Conservation (phyloP, 2,113 vertebrate species). For the Poeciliopsis retropinna region DNA sequence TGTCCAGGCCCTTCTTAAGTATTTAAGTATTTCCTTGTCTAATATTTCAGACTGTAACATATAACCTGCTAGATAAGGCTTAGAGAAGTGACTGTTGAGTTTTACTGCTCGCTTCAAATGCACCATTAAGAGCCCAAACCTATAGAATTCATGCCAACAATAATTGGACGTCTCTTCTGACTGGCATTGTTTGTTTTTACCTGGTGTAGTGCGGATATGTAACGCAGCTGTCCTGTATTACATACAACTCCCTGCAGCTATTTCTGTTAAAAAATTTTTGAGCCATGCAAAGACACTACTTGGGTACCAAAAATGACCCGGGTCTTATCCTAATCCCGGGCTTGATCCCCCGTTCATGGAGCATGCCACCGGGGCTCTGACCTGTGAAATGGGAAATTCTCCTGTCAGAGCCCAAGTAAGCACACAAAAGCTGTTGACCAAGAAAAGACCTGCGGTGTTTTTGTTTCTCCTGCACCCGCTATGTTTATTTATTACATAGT, state of each 20-base stretch:
- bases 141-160: background rate
- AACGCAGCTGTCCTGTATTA: background rate
- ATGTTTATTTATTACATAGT: background rate
- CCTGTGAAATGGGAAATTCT: slow-evolving; percentile 78
- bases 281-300: slow-evolving; percentile 39
- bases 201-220: background rate
- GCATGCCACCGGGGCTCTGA: slow-evolving; percentile 75
- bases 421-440: slow-evolving; percentile 40
- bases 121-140: background rate
- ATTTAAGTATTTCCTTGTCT: background rate
- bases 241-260: background rate
- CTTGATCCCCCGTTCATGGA: slow-evolving; percentile 72
- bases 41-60: background rate
- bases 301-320: slow-evolving; percentile 53
- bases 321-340: slow-evolving; percentile 77
- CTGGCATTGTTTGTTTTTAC: background rate
- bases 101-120: too few relatives aligned
- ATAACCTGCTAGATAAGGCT: background rate
- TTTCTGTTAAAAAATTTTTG: slow-evolving; percentile 27
- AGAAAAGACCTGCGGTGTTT: background rate
- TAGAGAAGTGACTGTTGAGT: background rate
- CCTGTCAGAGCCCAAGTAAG: slow-evolving; percentile 55
- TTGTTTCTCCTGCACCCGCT: background rate
- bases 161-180: background rate
- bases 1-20: background rate